Base-by-base conservation (phyloP, 37 sponge, comb jelly and placozoan species). In the Axinella damicornis region DNA sequence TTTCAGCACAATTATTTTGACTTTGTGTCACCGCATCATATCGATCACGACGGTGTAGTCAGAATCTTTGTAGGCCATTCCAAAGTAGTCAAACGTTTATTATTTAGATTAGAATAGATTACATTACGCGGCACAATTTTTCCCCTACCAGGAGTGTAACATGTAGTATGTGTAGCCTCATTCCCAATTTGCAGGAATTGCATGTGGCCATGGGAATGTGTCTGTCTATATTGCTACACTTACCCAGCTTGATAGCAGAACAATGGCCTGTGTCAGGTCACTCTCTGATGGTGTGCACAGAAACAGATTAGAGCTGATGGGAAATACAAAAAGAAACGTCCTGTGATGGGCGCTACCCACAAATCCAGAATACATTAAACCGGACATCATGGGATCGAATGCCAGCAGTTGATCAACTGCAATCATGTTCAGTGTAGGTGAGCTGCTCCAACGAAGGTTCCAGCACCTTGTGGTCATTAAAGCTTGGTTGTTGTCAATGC, bases 211-310 rank as follows among this genome's bases (percentile, higher is more conserved):
- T 61, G 27, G 27, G 6, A 30, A 13, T 24, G 20, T 46, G 46
- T 46, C 6, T 46, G 9, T 4, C 46, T 15, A 24, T 22, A 16
- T 15, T 24, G 65, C 19, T 18, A 20, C 22, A 61, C 62, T 71
- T 16, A 71, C 73, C 73, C 73, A 71, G 53, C 53, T 71, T 20
- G 40, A 25, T 40, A 71, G 27, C 15, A 46, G 46, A 21, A 20
- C 73, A 2, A 15, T 28, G 22, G 73, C 46, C 37, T 38, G 53
- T 38, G 6, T 20, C 21, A 46, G 22, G 2, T 46, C 27, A 25
- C 6, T 4, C 18, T 46, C 46, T 25, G 46, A 38, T 71, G 53
- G 46, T 46, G 28, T 5, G 27, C 73, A 46, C 4, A 22, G 18
- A 20, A 71, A 14, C 13, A 21, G 22, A 71, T 46, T 16, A n/a